Percentiles rank a stretch among this genome's conserved stretches.
These are phyloP conservation scores for Nesogale talazaci DNA, from an alignment of 2,113 vertebrate species.

Conservation along the genomic window DNA sequence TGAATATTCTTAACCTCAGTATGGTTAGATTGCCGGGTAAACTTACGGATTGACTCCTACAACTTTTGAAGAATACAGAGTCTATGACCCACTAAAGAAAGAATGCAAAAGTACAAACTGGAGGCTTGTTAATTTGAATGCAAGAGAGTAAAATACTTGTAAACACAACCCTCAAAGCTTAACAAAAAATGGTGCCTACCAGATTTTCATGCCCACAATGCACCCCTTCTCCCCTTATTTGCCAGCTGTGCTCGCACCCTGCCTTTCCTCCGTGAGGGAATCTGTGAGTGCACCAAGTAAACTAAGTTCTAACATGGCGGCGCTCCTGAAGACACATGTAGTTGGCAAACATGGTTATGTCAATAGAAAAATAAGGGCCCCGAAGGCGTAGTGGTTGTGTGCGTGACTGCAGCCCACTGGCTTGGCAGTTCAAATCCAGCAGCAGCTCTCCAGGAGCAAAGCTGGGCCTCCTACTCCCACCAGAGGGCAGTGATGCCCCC, in stretches of 20 bases:
- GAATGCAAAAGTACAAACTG: slow-evolving; percentile 12
- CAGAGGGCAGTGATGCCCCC: too few relatives aligned
- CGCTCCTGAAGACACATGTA: not conserved
- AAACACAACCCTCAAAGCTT: not conserved
- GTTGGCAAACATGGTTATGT: not conserved
- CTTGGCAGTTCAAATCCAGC: too few relatives aligned
- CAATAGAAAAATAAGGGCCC: not conserved
- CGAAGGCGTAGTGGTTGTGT: too few relatives aligned
- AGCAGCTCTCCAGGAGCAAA: too few relatives aligned
- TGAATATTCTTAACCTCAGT: not conserved
- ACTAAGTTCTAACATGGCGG: not conserved
- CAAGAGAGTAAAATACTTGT: not conserved
- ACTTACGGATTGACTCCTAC: not conserved
- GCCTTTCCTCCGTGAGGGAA: too few relatives aligned
- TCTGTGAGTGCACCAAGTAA: too few relatives aligned
- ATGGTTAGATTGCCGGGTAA: not conserved
- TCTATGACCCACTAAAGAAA: not conserved
- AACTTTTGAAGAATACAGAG: slow-evolving; percentile 5
- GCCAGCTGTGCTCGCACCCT: not conserved
- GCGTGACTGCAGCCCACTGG: too few relatives aligned
- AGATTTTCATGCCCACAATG: too few relatives aligned
- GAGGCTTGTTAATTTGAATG: not conserved
- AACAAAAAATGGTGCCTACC: slow-evolving; percentile 15
- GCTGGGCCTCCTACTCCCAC: too few relatives aligned
- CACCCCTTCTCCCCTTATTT: not conserved